A percentile compares a stretch with the other conserved stretches of the same genome.
Conservation (phyloP, 1,140 invertebrate species). For the Bombus polaris region DNA sequence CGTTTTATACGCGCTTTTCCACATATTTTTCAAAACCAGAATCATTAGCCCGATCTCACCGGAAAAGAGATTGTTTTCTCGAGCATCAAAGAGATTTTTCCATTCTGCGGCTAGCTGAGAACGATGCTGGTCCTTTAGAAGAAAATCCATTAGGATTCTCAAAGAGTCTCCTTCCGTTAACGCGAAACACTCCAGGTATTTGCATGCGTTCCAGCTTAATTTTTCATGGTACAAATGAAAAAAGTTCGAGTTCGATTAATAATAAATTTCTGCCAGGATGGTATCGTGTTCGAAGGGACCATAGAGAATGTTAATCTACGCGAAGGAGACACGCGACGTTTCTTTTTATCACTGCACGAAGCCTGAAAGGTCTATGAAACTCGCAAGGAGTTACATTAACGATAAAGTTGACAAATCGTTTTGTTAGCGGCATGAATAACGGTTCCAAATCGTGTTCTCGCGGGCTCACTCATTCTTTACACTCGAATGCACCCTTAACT, state of each 20-base stretch:
- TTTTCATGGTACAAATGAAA: background rate
- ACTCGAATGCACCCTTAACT: background rate
- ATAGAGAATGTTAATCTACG: background rate
- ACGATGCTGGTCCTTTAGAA: background rate
- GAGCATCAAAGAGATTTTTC: conserved; percentile 19
- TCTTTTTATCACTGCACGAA: conserved; percentile 29
- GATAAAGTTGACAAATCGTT: conserved; percentile 49
- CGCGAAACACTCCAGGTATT: background rate
- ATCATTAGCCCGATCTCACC: conserved; percentile 17
- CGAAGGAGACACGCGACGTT: background rate
- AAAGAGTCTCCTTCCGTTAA: background rate
- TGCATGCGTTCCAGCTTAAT: background rate
- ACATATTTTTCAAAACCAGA: conserved; percentile 21
- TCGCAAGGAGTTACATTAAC: background rate
- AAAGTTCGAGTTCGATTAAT: background rate
- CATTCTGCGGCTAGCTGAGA: background rate
- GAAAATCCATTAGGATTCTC: background rate
- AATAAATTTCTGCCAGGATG: background rate
- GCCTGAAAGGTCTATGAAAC: background rate
- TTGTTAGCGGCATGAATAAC: conserved; percentile 27
- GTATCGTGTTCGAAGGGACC: background rate
- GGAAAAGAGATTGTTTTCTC: conserved; percentile 19
- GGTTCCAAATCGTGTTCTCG: conserved; percentile 1
- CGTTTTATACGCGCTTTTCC: conserved; percentile 4
- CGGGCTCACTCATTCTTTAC: background rate